A percentile compares a stretch with the other conserved stretches of the same genome.
Evolutionary conservation across 2,797 vertebrate genomes (phyloP).

Genomic region (Danio jaintianensis): DNA sequence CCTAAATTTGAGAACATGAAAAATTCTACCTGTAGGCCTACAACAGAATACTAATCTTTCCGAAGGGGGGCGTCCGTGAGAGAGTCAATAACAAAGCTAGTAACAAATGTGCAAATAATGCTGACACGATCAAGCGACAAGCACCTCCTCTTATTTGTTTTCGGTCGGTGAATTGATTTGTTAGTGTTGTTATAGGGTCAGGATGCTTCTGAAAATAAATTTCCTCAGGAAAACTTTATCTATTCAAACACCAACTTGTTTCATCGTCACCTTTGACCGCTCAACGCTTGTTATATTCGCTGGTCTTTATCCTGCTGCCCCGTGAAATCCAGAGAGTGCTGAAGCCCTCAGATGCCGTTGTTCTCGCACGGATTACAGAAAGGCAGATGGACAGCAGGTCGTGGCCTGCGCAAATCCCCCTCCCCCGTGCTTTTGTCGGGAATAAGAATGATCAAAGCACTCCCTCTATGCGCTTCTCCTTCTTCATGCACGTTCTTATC

Average conservation of each 20-base stretch:
- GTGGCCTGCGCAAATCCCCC: conserved; percentile 40
- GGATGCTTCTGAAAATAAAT: not conserved
- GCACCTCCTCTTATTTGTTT: not conserved
- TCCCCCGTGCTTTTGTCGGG: conserved; percentile 34
- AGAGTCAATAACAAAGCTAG: not conserved
- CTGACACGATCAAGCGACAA: not conserved
- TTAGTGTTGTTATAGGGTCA: not conserved
- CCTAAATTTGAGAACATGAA: not conserved
- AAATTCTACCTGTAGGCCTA: not conserved
- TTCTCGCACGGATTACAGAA: conserved; percentile 58
- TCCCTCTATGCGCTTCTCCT: conserved; percentile 2
- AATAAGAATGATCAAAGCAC: conserved; percentile 28
- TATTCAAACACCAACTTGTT: not conserved
- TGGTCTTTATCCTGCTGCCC: conserved; percentile 72
- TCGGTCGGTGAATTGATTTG: not conserved
- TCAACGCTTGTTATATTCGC: conserved; percentile 65
- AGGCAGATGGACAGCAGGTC: conserved; percentile 60
- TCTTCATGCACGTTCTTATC: conserved; percentile 3
- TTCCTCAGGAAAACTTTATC: not conserved
- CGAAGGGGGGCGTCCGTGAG: conserved; percentile 52
- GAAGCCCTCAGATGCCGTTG: conserved; percentile 67
- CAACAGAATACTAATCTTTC: conserved; percentile 48
- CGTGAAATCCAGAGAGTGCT: conserved; percentile 51
- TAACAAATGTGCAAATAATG: not conserved
- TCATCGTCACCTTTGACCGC: conserved; percentile 73